phyloP scores from a whole-genome alignment of 2,797 vertebrate species.

The Molossus alvarezi region DNA sequence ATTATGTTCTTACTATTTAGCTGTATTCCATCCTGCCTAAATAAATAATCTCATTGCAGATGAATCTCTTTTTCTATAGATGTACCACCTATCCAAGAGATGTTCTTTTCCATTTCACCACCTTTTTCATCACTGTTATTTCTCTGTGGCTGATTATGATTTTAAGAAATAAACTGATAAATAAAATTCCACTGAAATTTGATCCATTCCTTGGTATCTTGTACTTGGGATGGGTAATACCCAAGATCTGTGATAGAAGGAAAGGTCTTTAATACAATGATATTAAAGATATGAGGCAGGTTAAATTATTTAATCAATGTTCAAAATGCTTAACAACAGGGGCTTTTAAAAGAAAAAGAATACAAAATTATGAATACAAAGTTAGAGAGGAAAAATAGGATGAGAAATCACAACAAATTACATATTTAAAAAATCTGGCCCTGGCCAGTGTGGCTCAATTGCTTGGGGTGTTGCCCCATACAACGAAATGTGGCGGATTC shows the following conservation, averaged over 20 bases:
- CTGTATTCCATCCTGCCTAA: neutral
- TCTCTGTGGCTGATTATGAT: neutral
- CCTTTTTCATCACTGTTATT: neutral
- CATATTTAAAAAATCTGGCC: neutral
- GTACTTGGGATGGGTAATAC: neutral
- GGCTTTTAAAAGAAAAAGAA: slow-evolving; percentile 39
- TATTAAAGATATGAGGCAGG: neutral
- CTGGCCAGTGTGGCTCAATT: neutral
- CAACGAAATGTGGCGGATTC: neutral
- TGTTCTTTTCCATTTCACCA: neutral
- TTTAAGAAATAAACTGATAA: slow-evolving; percentile 62
- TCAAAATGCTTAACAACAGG: slow-evolving; percentile 5
- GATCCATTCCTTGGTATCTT: neutral
- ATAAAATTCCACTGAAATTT: slow-evolving; percentile 48
- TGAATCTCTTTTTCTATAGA: slow-evolving; percentile 5
- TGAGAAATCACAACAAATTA: neutral
- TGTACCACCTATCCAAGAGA: neutral
- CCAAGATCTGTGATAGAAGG: slow-evolving; percentile 20
- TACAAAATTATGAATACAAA: neutral
- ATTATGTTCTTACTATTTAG: slow-evolving; percentile 46
- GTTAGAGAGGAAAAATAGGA: slow-evolving; percentile 38
- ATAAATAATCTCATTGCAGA: slow-evolving; percentile 25
- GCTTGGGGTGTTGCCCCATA: neutral
- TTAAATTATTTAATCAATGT: neutral
- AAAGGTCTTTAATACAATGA: slow-evolving; percentile 30